Percentiles rank a stretch among this genome's conserved stretches.
phyloP scores from a whole-genome alignment of 1,140 invertebrate species.

The Drosophila simulans region DNA sequence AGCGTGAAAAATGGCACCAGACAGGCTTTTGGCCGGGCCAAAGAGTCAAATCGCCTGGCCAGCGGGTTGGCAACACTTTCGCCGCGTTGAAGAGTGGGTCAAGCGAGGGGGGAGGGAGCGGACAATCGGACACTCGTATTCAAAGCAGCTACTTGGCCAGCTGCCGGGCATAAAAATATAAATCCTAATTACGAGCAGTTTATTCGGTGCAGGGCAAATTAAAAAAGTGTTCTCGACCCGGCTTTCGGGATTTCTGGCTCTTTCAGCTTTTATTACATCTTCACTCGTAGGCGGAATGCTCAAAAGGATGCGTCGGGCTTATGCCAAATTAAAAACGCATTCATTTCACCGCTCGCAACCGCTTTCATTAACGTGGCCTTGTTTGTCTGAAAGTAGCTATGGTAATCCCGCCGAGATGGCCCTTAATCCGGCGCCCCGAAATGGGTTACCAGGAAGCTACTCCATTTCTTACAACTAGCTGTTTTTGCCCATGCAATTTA shows the following conservation, averaged over 20 bases:
- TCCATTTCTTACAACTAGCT: conserved; percentile 19
- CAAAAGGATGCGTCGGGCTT: conserved; percentile 66
- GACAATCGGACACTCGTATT: conserved; percentile 47
- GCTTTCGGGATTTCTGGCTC: conserved; percentile 29
- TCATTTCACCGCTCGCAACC: conserved; percentile 46
- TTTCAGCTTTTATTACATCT: conserved; percentile 62
- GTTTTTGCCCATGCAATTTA: conserved; percentile 57
- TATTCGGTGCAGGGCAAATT: conserved; percentile 69
- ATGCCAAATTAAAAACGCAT: conserved; percentile 80
- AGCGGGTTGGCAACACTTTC: conserved; percentile 58
- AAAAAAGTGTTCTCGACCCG: conserved; percentile 55
- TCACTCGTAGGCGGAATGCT: conserved; percentile 11
- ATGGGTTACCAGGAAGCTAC: not conserved
- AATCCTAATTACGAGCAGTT: conserved; percentile 81
- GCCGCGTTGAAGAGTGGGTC: conserved; percentile 46
- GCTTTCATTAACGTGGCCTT: conserved; percentile 5
- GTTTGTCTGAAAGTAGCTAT: conserved; percentile 15
- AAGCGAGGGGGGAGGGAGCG: conserved; percentile 41
- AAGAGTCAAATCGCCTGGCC: conserved; percentile 36
- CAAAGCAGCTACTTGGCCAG: conserved; percentile 39
- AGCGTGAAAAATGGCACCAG: conserved; percentile 73
- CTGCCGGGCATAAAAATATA: conserved; percentile 70
- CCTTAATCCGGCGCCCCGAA: conserved; percentile 39
- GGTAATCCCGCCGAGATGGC: conserved; percentile 28
- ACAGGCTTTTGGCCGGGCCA: conserved; percentile 25